Evolutionary conservation across 2,888 invertebrate species (phyloP).

Genomic region (Habrosyne pyritoides): DNA sequence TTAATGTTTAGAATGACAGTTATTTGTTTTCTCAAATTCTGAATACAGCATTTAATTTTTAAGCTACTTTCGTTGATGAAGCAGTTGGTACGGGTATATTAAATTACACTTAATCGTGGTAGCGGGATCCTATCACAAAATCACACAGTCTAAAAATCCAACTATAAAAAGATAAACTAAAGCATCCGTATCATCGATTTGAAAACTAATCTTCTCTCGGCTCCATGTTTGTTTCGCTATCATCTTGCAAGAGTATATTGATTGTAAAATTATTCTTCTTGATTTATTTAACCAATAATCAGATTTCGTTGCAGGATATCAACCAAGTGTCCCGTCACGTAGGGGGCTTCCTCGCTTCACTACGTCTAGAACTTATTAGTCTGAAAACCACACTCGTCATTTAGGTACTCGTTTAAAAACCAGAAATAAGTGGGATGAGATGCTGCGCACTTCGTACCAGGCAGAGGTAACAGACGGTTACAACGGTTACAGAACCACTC

Average conservation of each 20-base stretch:
- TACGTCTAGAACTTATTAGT: not conserved
- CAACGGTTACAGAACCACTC: not conserved
- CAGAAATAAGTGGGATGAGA: not conserved
- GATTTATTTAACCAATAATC: not conserved
- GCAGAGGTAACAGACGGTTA: not conserved
- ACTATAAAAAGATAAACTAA: not conserved
- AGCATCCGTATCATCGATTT: not conserved
- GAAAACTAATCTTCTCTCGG: not conserved
- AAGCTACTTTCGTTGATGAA: not conserved
- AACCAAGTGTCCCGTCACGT: not conserved
- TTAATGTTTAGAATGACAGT: too few species aligned
- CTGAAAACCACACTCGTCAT: not conserved
- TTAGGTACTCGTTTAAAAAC: not conserved
- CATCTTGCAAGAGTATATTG: too few species aligned
- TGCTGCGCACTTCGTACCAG: not conserved
- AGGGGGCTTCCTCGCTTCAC: not conserved
- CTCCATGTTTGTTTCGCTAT: conserved; percentile 2
- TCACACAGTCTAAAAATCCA: not conserved
- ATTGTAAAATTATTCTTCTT: not conserved
- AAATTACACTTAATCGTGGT: not conserved
- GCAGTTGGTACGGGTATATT: not conserved
- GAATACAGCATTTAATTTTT: too few species aligned
- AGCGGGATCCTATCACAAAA: not conserved
- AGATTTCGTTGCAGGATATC: not conserved
- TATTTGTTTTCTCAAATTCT: too few species aligned